phyloP scores from a whole-genome alignment of 1,140 invertebrate species.

The Leptoteleia sp. region DNA sequence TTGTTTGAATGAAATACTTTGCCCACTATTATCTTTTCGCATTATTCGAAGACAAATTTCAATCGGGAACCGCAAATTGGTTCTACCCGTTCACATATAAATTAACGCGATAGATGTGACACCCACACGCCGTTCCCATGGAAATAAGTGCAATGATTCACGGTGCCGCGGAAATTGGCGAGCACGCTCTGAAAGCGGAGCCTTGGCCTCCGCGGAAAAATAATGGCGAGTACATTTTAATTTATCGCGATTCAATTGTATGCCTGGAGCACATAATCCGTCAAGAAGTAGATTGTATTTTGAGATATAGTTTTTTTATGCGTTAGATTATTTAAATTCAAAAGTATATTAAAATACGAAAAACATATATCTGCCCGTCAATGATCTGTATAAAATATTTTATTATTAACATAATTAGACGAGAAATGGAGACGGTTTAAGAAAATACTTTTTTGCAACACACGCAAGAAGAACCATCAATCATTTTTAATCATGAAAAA shows the following conservation, averaged over 20 bases:
- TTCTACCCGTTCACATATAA: slow-evolving; percentile 23
- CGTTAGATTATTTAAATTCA: no score
- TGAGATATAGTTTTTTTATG: no score
- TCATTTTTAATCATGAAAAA: no score
- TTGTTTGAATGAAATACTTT: no score
- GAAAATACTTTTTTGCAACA: no score
- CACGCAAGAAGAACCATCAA: no score
- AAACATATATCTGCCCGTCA: no score
- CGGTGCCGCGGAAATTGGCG: slow-evolving; percentile 23
- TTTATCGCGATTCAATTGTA: slow-evolving; percentile 19
- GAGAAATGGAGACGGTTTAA: no score
- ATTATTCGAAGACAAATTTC: slow-evolving; percentile 33
- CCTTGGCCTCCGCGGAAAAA: slow-evolving; percentile 47
- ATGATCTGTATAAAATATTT: no score
- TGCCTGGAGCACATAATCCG: background rate
- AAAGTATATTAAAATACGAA: no score
- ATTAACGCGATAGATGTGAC: slow-evolving; percentile 29
- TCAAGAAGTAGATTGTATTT: no score
- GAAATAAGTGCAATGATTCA: slow-evolving; percentile 49
- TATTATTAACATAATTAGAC: no score
- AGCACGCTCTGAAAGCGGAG: slow-evolving; percentile 20
- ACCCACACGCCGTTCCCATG: slow-evolving; percentile 37
- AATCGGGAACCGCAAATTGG: slow-evolving; percentile 21
- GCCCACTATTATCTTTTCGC: background rate
- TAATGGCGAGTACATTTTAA: slow-evolving; percentile 22